Conservation (phyloP, 2,797 vertebrate species). For the Danionella dracula region DNA sequence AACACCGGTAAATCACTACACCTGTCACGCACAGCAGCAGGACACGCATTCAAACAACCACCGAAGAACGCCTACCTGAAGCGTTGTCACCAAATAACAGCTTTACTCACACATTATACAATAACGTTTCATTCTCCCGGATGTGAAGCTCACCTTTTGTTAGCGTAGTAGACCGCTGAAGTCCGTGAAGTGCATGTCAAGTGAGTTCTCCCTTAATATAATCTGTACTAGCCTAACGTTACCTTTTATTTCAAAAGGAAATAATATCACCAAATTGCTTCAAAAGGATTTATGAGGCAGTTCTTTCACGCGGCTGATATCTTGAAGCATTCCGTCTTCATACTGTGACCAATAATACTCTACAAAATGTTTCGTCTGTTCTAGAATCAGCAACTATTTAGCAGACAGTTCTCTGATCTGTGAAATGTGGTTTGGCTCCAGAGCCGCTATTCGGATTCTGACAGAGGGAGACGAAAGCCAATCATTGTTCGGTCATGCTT, state of each 20-base stretch:
- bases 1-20: not conserved
- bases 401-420: conserved; percentile 36
- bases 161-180: conserved; percentile 39
- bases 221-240: conserved; percentile 38
- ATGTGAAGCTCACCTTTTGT: conserved; percentile 53
- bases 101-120: too few species aligned
- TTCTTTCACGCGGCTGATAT: not conserved
- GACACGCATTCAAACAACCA: too few species aligned
- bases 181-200: conserved; percentile 37
- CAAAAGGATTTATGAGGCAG: not conserved
- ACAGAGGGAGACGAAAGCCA: conserved; percentile 33
- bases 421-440: conserved; percentile 40
- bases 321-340: not conserved
- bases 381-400: conserved; percentile 26
- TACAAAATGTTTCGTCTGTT: conserved; percentile 5
- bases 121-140: not conserved
- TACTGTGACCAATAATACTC: not conserved
- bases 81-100: not conserved
- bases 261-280: too few species aligned
- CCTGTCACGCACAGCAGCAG: not conserved
- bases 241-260: conserved; percentile 11
- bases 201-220: conserved; percentile 30
- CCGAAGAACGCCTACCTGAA: too few species aligned
- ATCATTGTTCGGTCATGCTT: conserved; percentile 37
- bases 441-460: conserved; percentile 39